Conservation (phyloP, 2,797 vertebrate species). For the Microctenopoma lineatum region DNA sequence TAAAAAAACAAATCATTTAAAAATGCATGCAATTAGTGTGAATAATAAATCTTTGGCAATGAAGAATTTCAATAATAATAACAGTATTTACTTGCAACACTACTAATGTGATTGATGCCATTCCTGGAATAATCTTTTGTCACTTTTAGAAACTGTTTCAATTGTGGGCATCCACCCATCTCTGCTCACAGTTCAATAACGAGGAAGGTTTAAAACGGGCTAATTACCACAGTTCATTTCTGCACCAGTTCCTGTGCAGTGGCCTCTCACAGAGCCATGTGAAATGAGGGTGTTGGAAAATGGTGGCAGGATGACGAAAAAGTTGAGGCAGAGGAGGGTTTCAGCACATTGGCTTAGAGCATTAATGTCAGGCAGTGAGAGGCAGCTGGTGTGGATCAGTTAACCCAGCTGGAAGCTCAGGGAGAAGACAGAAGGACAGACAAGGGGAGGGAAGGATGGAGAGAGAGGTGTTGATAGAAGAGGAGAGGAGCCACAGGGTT, state of each 20-base stretch:
- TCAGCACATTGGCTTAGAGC: conserved; percentile 33
- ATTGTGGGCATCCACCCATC: not conserved
- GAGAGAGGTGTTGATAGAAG: conserved; percentile 40
- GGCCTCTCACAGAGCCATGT: conserved; percentile 10
- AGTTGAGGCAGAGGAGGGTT: conserved; percentile 26
- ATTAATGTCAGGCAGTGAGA: conserved; percentile 43
- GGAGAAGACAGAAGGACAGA: conserved; percentile 18
- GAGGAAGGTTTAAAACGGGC: conserved; percentile 4
- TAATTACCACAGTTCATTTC: conserved; percentile 16
- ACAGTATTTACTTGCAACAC: not conserved
- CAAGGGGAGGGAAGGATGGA: conserved; percentile 11
- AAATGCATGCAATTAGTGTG: too few relatives aligned
- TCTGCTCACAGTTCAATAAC: not conserved
- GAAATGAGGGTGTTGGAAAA: conserved; percentile 11
- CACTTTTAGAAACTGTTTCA: too few relatives aligned
- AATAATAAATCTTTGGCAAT: too few relatives aligned
- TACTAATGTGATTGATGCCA: not conserved
- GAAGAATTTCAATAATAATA: not conserved
- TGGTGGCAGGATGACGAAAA: conserved; percentile 35
- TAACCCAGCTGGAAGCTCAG: conserved; percentile 52
- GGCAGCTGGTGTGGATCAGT: conserved; percentile 64
- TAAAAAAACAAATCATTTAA: too few relatives aligned
- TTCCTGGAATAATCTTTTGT: not conserved
- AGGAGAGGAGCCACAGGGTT: conserved; percentile 24
- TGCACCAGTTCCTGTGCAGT: not conserved